These are phyloP conservation scores for Stomatorhinus ivindoensis DNA, from an alignment of 2,113 vertebrate genomes.

Conservation along the genomic window DNA sequence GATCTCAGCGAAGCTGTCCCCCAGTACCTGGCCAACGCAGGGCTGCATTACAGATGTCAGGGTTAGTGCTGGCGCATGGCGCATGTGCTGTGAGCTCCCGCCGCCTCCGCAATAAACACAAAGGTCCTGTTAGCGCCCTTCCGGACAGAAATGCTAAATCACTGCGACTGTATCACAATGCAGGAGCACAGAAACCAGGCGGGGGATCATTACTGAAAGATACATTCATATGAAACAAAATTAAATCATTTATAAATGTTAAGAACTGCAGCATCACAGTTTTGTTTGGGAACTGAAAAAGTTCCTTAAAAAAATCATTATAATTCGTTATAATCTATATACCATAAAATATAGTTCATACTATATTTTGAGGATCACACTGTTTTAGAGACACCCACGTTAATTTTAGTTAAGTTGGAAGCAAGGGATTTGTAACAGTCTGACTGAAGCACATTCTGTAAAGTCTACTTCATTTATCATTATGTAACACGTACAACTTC, in stretches of 20 bases:
- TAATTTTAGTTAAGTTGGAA: neutral
- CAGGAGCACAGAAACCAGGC: neutral
- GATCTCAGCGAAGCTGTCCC: slow-evolving; percentile 92
- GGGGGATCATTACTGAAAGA: neutral
- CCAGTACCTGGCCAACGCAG: slow-evolving; percentile 77
- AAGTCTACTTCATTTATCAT: neutral
- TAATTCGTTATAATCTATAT: neutral
- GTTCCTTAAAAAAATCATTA: neutral
- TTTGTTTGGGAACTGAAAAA: neutral
- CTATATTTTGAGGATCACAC: neutral
- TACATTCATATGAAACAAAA: neutral
- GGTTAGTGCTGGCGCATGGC: slow-evolving; percentile 41
- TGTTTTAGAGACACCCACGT: neutral
- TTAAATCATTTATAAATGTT: neutral
- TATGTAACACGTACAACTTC: slow-evolving; percentile 74
- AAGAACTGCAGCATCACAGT: neutral
- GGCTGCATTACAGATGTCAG: slow-evolving; percentile 52
- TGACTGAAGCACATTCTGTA: neutral
- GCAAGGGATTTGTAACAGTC: neutral
- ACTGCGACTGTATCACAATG: neutral
- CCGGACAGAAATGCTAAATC: neutral
- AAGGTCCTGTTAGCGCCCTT: neutral
- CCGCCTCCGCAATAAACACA: neutral
- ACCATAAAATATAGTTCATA: neutral
- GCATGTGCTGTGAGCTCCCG: neutral